Evolutionary conservation across 2,888 invertebrate species (phyloP).

Genomic region (Pogonocherus hispidulus): DNA sequence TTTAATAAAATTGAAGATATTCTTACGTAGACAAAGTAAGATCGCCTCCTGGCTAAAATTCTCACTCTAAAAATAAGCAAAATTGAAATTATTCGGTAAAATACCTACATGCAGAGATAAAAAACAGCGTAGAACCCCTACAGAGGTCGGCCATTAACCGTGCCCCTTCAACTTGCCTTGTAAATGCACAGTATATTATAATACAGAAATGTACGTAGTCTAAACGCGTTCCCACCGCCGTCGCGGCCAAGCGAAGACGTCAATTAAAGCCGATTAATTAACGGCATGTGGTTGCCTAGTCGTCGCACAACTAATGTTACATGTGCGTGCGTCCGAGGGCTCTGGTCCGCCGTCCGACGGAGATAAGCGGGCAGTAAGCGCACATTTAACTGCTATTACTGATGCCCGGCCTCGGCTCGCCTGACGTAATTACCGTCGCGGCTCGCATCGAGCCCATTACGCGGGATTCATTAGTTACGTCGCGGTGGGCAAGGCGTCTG

Average conservation of each 20-base stretch:
- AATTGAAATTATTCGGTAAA: no score
- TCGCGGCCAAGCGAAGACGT: conserved; percentile 41
- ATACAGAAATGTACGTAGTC: no score
- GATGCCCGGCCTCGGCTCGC: conserved; percentile 52
- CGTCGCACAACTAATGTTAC: conserved; percentile 51
- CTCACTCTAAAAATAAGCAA: no score
- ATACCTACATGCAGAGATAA: no score
- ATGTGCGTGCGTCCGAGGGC: conserved; percentile 47
- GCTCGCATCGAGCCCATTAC: conserved; percentile 50
- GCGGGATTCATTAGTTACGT: background rate
- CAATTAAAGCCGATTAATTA: conserved; percentile 51
- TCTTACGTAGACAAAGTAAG: no score
- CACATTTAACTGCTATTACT: conserved; percentile 57
- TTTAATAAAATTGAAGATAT: no score
- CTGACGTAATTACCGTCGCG: conserved; percentile 55
- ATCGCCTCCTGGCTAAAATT: no score
- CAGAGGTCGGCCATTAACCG: no score
- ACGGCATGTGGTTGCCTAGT: conserved; percentile 34
- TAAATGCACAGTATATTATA: no score
- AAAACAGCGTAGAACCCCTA: no score
- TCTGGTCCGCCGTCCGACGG: conserved; percentile 35
- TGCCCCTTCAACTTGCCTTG: no score
- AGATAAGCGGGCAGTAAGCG: conserved; percentile 56
- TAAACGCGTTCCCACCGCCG: background rate
- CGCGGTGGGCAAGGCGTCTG: background rate